Evolutionary conservation across 2,888 invertebrate species (phyloP).

Genomic region (Dolichopus griseipennis): DNA sequence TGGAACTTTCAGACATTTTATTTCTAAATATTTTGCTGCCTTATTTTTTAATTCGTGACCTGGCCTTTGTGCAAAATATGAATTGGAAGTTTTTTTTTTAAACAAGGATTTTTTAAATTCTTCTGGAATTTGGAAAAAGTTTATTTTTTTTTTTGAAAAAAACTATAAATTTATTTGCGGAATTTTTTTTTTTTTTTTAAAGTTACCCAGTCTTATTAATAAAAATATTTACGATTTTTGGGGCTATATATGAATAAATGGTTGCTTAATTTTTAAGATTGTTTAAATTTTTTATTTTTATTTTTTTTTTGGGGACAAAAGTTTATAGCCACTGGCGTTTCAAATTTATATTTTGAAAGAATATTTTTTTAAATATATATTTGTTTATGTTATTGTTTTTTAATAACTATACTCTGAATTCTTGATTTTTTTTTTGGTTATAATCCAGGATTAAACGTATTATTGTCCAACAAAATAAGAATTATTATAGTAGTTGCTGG

Average conservation of each 20-base stretch:
- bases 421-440: too few relatives aligned
- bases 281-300: not conserved
- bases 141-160: not conserved
- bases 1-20: conserved; percentile 11
- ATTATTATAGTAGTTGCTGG: not conserved
- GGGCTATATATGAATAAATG: too few relatives aligned
- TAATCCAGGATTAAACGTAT: too few relatives aligned
- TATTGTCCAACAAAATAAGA: not conserved
- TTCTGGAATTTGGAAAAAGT: not conserved
- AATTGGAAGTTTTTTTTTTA: too few relatives aligned
- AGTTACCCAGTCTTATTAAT: not conserved
- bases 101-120: too few relatives aligned
- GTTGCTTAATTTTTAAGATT: not conserved
- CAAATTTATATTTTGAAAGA: not conserved
- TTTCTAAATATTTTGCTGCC: too few relatives aligned
- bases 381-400: too few relatives aligned
- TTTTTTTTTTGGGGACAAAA: not conserved
- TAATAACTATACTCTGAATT: too few relatives aligned
- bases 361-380: not conserved
- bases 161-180: not conserved
- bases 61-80: too few relatives aligned
- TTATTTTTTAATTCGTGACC: too few relatives aligned
- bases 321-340: conserved; percentile 6
- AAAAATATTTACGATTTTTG: not conserved
- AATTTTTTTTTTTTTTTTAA: not conserved